Evolutionary conservation across 2,888 invertebrate genomes (phyloP).

Genomic region (Lepeophtheirus nordmannii): DNA sequence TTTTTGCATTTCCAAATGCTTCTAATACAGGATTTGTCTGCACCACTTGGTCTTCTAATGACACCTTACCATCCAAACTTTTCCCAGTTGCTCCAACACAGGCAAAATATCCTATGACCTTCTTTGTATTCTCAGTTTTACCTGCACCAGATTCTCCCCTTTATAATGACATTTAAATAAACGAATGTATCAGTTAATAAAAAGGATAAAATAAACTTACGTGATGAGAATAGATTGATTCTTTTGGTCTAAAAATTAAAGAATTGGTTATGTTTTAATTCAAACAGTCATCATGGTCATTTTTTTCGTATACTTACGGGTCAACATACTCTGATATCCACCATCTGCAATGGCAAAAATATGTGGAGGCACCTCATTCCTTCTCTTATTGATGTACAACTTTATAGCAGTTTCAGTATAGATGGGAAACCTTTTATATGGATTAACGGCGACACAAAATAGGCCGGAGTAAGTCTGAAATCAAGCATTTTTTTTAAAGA

Average conservation of each 20-base stretch:
- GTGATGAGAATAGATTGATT: slow-evolving; percentile 47
- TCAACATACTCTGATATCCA: slow-evolving; percentile 44
- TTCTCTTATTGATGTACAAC: slow-evolving; percentile 42
- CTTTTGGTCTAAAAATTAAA: slow-evolving; percentile 39
- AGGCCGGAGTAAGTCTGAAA: slow-evolving; percentile 29
- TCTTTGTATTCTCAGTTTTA: slow-evolving; percentile 99
- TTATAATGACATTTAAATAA: neutral
- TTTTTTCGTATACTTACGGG: slow-evolving; percentile 33
- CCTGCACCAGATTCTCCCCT: slow-evolving; percentile 98
- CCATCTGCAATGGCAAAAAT: slow-evolving; percentile 44
- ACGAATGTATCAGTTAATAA: neutral
- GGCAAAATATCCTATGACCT: slow-evolving; percentile 99
- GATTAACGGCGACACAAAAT: slow-evolving; percentile 36
- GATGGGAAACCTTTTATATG: slow-evolving; percentile 44
- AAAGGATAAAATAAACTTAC: slow-evolving; percentile 33
- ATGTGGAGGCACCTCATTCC: slow-evolving; percentile 44
- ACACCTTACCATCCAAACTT: slow-evolving; percentile 41
- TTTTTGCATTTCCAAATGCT: slow-evolving; percentile 99
- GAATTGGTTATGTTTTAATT: neutral
- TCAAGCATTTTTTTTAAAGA: neutral
- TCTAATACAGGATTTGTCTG: slow-evolving; percentile 98
- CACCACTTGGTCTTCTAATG: slow-evolving; percentile 93
- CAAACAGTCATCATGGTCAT: neutral
- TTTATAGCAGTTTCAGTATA: slow-evolving; percentile 40
- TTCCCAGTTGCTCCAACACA: slow-evolving; percentile 79